Evolutionary conservation across 2,113 vertebrate genomes (phyloP).

Genomic region (Rhabdornis inornatus): DNA sequence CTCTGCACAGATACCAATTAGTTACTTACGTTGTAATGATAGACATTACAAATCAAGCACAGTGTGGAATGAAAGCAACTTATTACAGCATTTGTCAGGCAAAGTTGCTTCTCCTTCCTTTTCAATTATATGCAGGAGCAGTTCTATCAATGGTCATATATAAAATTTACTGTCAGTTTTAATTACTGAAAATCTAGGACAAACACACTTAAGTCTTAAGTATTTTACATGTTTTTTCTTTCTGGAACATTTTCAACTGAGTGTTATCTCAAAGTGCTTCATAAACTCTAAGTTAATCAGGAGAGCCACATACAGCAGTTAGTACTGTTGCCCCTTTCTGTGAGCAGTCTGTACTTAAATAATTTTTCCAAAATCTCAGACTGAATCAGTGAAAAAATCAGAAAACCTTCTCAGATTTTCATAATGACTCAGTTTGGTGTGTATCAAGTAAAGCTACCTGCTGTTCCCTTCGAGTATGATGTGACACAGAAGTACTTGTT

Average conservation of each 20-base stretch:
- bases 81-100: background rate
- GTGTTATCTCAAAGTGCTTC: background rate
- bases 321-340: background rate
- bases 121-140: background rate
- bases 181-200: conserved; percentile 23
- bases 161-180: background rate
- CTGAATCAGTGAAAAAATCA: background rate
- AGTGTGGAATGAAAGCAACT: background rate
- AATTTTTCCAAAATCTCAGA: background rate
- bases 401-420: background rate
- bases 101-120: background rate
- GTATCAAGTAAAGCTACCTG: background rate
- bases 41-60: background rate
- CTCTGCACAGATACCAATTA: background rate
- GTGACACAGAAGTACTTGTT: background rate
- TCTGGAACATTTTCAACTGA: background rate
- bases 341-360: background rate
- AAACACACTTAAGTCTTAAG: background rate
- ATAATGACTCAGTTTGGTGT: background rate
- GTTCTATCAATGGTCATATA: background rate
- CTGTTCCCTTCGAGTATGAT: background rate
- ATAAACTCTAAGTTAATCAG: background rate
- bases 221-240: background rate
- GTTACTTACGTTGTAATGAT: background rate
- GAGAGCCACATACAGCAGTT: background rate